Evolutionary conservation across 2,888 invertebrate species (phyloP), one percentile per base, ranked within the genome.

Genomic region (Microctonus hyperodae): DNA sequence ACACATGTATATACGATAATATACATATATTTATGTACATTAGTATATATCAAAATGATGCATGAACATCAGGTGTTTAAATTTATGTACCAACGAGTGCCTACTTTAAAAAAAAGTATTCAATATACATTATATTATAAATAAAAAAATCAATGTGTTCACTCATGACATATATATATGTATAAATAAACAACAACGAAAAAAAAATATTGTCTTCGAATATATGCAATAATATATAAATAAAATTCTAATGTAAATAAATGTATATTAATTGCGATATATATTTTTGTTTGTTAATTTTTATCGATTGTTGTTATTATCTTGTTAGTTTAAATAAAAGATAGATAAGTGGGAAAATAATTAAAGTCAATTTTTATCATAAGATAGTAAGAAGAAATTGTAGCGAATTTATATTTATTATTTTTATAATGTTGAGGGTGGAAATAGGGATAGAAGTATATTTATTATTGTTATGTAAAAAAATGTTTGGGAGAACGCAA

Each of bases 191-290:
- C 13, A 3, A 37, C 13, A n/a, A 13, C 1, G 37, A 13, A 13
- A n/a, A 37, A 13, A 37, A n/a, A n/a, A 1, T n/a, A 31, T 31
- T 9, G 10, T 35, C 10, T 5, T 20, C 16, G 16, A 11, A 53
- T 53, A 53, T 22, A 4, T 37, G 7, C 4, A 44, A 44, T 9
- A 53, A 7, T 0, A 53, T 51, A 22, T 51, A 22, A 51, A 25
- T n/a, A 25, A 53, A 53, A 25, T 25, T 25, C 13, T 23, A 25
- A 13, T 51, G 51, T 51, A 23, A 51, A 25, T 51, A 51, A 76
- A 40, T 59, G 2, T 44, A 59, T 16, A 44, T 44, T 20, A 7
- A 44, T 5, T 7, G 20, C 44, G 44, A 16, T 7, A 44, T n/a
- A n/a, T 44, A 44, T 44, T 44, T 44, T 20, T 20, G 44, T 44